Conservation (phyloP, 2,888 invertebrate genomes). For the Trissolcus japonicus region DNA sequence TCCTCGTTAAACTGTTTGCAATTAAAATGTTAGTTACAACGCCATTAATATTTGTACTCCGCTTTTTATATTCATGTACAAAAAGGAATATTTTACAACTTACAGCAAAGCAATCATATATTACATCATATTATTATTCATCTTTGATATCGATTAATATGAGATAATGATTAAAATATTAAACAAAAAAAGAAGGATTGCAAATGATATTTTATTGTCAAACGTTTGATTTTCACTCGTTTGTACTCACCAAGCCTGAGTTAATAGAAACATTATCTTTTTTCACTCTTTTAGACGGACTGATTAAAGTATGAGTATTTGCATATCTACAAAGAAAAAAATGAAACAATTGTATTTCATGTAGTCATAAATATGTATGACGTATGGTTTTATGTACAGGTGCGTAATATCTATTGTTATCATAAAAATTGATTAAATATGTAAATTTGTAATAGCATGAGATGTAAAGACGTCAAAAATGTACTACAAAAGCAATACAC, state of each 20-base stretch:
- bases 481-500: not conserved
- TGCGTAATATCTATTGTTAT: too few relatives aligned
- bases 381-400: too few relatives aligned
- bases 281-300: slow-evolving; percentile 86
- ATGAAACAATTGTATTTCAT: not conserved
- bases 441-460: too few relatives aligned
- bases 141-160: too few relatives aligned
- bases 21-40: not conserved
- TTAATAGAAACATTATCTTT: slow-evolving; percentile 78
- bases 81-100: too few relatives aligned
- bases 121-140: too few relatives aligned
- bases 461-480: not conserved
- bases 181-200: too few relatives aligned
- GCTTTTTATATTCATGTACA: not conserved
- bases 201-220: too few relatives aligned
- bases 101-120: not conserved
- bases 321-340: slow-evolving; percentile 33
- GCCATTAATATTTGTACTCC: too few relatives aligned
- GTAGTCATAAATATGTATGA: too few relatives aligned
- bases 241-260: slow-evolving; percentile 68
- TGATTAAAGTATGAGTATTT: slow-evolving; percentile 84
- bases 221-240: too few relatives aligned
- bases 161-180: too few relatives aligned
- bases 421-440: not conserved
- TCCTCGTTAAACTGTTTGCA: slow-evolving; percentile 78